Evolutionary conservation across 2,797 vertebrate genomes (phyloP), one percentile per base, ranked within the genome.

Genomic region (Holocentrus rufus): DNA sequence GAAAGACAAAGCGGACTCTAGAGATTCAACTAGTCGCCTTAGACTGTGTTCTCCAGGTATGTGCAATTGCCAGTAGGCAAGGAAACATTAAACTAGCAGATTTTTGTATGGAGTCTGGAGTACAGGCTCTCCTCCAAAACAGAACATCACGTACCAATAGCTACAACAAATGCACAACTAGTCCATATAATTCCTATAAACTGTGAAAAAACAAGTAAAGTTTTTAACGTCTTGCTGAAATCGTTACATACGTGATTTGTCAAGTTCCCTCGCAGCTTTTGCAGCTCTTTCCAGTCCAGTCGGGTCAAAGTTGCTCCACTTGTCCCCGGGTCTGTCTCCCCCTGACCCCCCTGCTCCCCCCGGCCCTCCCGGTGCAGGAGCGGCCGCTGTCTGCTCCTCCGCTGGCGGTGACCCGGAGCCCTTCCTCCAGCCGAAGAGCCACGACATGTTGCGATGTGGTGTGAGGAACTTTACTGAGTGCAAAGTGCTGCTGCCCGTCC

Each of bases 221-320:
- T n/a, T n/a, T n/a, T n/a, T n/a, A n/a, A n/a, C n/a, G n/a, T 46
- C 3, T 0, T 30, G 2, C 17, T 1, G 15, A 30, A 69, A 6
- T 27, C 1, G 17, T 4, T 47, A 64, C 88, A 90, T 87, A 97
- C 95, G 93, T 74, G 96, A 97, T 57, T 93, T 91, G 86, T 97
- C 96, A 76, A 97, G 93, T 31, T 97, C 96, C 63, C 94, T 89
- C 60, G 96, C 96, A 76, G 96, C 96, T 81, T 95, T 94, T 59
- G 96, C 96, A 54, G 96, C 95, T 57, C 96, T 92, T 85, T 97
- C 96, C 89, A 96, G 93, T 74, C 96, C 96, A 7, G 96, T 96
- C 57, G 96, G 96, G 87, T 97, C 96, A 86, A 97, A 97, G 93
- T 96, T 96, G 87, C 95, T 96, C 96, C 96, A 97, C 91, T 95